phyloP scores from a whole-genome alignment of 1,140 invertebrate species.

The Melipona quadrifasciata region DNA sequence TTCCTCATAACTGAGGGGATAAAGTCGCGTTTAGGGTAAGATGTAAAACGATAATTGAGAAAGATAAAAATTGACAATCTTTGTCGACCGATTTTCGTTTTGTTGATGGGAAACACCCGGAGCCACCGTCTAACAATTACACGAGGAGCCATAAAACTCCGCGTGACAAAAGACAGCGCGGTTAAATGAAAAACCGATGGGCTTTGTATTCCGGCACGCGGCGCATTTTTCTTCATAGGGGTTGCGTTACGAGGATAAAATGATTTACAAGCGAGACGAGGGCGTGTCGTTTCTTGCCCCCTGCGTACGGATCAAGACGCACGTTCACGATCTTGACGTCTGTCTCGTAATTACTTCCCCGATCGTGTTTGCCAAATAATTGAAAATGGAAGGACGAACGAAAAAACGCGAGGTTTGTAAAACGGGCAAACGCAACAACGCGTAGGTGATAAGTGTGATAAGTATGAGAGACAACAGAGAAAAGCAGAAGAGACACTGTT shows the following conservation, averaged over 20 bases:
- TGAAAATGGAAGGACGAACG: not conserved
- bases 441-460: too few relatives aligned
- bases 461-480: too few relatives aligned
- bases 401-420: not conserved
- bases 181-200: constrained; percentile 33
- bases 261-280: constrained; percentile 39
- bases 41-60: not conserved
- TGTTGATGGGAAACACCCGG: not conserved
- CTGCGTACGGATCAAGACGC: not conserved
- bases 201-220: not conserved
- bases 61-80: not conserved
- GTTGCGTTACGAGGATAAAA: constrained; percentile 29
- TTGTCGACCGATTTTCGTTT: not conserved
- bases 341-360: not conserved
- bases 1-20: too few relatives aligned
- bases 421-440: too few relatives aligned
- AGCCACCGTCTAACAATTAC: not conserved
- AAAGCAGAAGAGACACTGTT: too few relatives aligned
- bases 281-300: constrained; percentile 10
- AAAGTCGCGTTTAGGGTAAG: too few relatives aligned
- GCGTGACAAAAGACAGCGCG: not conserved
- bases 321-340: constrained; percentile 2
- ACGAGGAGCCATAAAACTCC: not conserved
- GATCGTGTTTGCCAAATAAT: not conserved
- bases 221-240: constrained; percentile 39